Evolutionary conservation across 2,888 invertebrate genomes (phyloP).

Genomic region (Amphimallon solstitiale): DNA sequence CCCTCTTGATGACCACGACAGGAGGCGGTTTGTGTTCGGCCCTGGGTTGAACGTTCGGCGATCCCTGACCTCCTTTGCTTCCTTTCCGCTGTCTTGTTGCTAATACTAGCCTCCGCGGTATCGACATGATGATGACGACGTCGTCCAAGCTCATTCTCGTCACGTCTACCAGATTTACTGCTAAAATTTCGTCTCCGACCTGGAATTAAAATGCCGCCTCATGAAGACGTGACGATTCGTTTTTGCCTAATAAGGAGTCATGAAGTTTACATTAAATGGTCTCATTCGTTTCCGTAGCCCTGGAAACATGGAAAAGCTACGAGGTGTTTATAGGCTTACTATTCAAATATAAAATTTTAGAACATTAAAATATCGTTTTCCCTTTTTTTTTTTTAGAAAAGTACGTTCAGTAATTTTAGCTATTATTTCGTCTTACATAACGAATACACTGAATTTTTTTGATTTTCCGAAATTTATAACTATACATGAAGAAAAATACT

Average conservation of each 20-base stretch:
- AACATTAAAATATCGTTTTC: too few species aligned
- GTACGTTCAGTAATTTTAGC: too few species aligned
- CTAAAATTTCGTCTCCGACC: slow-evolving; percentile 98
- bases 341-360: too few species aligned
- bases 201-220: slow-evolving; percentile 54
- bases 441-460: too few species aligned
- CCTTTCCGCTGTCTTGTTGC: slow-evolving; percentile 90
- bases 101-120: slow-evolving; percentile 93
- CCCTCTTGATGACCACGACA: slow-evolving; percentile 90
- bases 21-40: slow-evolving; percentile 89
- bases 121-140: slow-evolving; percentile 99
- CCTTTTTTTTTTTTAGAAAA: too few species aligned
- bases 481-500: too few species aligned
- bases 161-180: slow-evolving; percentile 97
- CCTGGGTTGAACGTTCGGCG: slow-evolving; percentile 70
- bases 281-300: too few species aligned
- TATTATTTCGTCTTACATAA: too few species aligned
- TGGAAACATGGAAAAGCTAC: too few species aligned
- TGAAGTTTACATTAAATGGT: neutral
- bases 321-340: too few species aligned
- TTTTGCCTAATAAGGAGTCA: too few species aligned
- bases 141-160: slow-evolving; percentile 98
- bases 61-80: slow-evolving; percentile 63
- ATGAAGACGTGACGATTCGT: neutral
- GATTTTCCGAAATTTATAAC: too few species aligned